Conservation (phyloP, 2,888 invertebrate genomes). For the Eugnorisma glareosa region DNA sequence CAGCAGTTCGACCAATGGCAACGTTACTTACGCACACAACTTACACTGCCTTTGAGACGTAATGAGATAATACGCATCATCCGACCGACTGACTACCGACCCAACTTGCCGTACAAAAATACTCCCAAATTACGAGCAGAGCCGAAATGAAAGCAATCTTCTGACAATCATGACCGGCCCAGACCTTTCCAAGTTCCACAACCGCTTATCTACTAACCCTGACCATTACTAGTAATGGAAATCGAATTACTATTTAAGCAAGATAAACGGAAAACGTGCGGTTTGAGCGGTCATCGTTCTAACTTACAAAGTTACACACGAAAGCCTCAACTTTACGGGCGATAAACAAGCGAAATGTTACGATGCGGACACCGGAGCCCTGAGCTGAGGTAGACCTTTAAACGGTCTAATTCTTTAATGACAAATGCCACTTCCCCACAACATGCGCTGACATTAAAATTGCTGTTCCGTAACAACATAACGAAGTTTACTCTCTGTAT, state of each 20-base stretch:
- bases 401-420: conserved; percentile 53
- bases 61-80: conserved; percentile 79
- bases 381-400: conserved; percentile 34
- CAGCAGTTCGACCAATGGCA: conserved; percentile 62
- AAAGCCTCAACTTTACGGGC: conserved; percentile 67
- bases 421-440: conserved; percentile 38
- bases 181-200: conserved; percentile 75
- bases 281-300: conserved; percentile 66
- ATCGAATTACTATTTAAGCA: conserved; percentile 85
- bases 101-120: conserved; percentile 75
- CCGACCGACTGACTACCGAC: conserved; percentile 65
- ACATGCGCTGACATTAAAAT: conserved; percentile 47
- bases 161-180: conserved; percentile 77
- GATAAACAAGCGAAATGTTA: conserved; percentile 62
- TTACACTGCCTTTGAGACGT: conserved; percentile 69
- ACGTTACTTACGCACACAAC: conserved; percentile 69
- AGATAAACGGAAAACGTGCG: conserved; percentile 82
- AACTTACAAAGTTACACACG: conserved; percentile 72
- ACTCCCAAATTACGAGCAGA: conserved; percentile 75
- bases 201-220: conserved; percentile 81
- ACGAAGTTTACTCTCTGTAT: conserved; percentile 13
- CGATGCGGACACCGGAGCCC: conserved; percentile 36
- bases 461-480: conserved; percentile 11
- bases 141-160: conserved; percentile 81
- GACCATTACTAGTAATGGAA: conserved; percentile 84